Conservation (phyloP, 1,140 invertebrate species). For the Trissolcus basalis region DNA sequence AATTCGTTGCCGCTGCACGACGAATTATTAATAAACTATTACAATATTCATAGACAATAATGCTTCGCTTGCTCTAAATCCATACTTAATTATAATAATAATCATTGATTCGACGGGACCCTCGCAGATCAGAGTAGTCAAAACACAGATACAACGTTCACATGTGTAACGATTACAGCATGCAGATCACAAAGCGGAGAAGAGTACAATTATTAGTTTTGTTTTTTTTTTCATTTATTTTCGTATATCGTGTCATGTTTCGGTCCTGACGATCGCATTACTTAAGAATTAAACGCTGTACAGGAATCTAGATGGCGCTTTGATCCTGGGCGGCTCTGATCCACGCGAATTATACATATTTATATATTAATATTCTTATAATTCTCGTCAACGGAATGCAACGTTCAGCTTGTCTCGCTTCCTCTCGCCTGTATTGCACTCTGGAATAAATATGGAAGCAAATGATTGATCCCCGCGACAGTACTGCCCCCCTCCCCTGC, state of each 20-base stretch:
- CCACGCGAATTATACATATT: conserved; percentile 24
- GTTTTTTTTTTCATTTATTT: too few relatives aligned
- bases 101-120: conserved; percentile 57
- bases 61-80: conserved; percentile 62
- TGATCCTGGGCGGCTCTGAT: conserved; percentile 52
- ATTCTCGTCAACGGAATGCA: conserved; percentile 68
- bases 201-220: conserved; percentile 42
- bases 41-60: conserved; percentile 67
- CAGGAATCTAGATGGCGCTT: conserved; percentile 65
- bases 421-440: conserved; percentile 27
- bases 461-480: conserved; percentile 51
- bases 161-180: conserved; percentile 57
- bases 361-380: conserved; percentile 26
- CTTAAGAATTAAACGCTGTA: conserved; percentile 59
- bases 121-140: conserved; percentile 52
- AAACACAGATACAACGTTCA: conserved; percentile 56
- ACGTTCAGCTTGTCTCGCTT: conserved; percentile 56
- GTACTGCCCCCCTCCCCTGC: conserved; percentile 53
- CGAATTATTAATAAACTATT: conserved; percentile 64
- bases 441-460: conserved; percentile 49
- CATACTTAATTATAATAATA: conserved; percentile 63
- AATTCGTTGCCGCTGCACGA: conserved; percentile 58
- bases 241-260: conserved; percentile 38
- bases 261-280: conserved; percentile 1
- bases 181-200: conserved; percentile 62